Evolutionary conservation across 2,113 vertebrate genomes (phyloP), one percentile per base, ranked within the genome.

Genomic region (Misgurnus anguillicaudatus): DNA sequence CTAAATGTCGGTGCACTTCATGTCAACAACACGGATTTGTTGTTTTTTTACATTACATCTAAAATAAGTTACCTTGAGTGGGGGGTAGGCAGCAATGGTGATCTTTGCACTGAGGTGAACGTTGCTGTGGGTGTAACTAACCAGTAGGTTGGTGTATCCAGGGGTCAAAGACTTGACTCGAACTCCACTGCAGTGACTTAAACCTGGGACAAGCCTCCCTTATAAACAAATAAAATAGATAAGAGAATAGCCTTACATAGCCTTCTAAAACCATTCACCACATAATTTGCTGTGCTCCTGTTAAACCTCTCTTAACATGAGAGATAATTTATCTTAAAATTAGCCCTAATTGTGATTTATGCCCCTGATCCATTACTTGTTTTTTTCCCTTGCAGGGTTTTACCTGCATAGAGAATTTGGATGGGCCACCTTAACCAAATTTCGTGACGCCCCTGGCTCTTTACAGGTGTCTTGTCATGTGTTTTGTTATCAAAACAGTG

Each of bases 51-150:
- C 10, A n/a, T 31, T 1, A 9, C 19, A 19, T 62, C 3, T 9
- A 17, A 51, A 39, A 42, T 14, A 36, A 86, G 94, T 95, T 88
- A 98, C 98, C 82, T 82, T 91, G 24, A 99, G 90, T 0, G 95
- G 95, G 4, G 93, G 88, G 79, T 96, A 91, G n/a, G 95, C 94
- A 2, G 95, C 95, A 0, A 99, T 92, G 77, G 94, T 92, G 90
- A 99, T 95, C 83, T 91, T 94, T 73, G 95, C 92, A 0, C 88
- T 94, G 75, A 99, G 94, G 77, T 92, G 93, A 70, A 96, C 42
- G 0, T 90, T 94, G 70, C 92, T 90, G 0, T 94, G 94, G 41
- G 58, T 90, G 85, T 98, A 98, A 89, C 94, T 96, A 78, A 96
- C 96, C 1, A 91, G 90, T 10, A 98, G 90, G 0, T 85, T 75